Conservation (phyloP, 2,797 vertebrate genomes). For the Silurus lanzhouensis region DNA sequence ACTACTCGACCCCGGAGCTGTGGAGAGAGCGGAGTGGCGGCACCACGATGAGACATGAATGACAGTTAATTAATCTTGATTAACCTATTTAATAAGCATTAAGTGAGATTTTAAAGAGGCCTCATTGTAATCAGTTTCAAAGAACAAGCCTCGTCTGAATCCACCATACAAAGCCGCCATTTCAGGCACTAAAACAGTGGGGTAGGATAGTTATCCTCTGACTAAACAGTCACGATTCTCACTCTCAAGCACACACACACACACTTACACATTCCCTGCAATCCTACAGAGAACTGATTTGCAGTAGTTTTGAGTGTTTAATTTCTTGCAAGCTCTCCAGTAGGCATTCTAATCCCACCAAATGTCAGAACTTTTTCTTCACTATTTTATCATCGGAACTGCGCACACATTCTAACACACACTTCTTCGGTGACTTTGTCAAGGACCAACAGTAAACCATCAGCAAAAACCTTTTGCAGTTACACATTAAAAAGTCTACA, state of each 20-base stretch:
- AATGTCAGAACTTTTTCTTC: constrained; percentile 49
- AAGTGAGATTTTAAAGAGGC: constrained; percentile 56
- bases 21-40: background rate
- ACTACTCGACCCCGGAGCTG: constrained; percentile 34
- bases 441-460: background rate
- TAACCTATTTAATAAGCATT: constrained; percentile 62
- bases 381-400: constrained; percentile 32
- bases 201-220: constrained; percentile 42
- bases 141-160: constrained; percentile 52
- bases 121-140: constrained; percentile 57
- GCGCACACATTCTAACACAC: background rate
- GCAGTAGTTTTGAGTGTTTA: constrained; percentile 51
- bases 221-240: constrained; percentile 39
- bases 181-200: constrained; percentile 45
- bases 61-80: constrained; percentile 64
- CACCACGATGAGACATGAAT: constrained; percentile 48
- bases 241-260: constrained; percentile 14
- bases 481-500: background rate
- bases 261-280: constrained; percentile 9
- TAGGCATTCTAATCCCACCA: constrained; percentile 56
- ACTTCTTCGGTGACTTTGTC: constrained; percentile 6
- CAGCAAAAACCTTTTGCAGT: background rate
- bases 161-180: constrained; percentile 33
- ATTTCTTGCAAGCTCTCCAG: constrained; percentile 47
- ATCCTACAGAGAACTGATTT: constrained; percentile 53